A percentile compares a stretch with the other conserved stretches of the same genome.
Evolutionary conservation across 1,140 invertebrate genomes (phyloP).

Genomic region (Anoplophora glabripennis): DNA sequence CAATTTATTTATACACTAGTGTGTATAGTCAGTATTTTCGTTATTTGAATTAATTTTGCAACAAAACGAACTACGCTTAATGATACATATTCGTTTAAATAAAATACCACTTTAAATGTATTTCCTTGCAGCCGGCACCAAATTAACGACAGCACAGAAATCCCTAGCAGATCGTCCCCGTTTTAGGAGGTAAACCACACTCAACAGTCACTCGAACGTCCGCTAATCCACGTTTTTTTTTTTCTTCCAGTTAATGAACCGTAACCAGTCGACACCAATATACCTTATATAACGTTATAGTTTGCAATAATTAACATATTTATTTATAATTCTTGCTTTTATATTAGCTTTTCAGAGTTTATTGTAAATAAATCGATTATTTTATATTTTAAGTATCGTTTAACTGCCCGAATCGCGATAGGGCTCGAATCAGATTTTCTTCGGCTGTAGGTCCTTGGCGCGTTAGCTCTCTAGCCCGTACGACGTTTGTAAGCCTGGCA

Average conservation of each 20-base stretch:
- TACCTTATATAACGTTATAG: too few relatives aligned
- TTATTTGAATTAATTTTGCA: too few relatives aligned
- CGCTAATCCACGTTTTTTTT: too few relatives aligned
- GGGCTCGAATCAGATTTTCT: conserved; percentile 5
- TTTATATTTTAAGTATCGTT: not conserved
- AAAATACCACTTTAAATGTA: too few relatives aligned
- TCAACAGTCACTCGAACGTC: too few relatives aligned
- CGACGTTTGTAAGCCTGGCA: conserved; percentile 22
- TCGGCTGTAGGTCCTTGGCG: not conserved
- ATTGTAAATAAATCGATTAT: conserved; percentile 14
- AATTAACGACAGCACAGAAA: not conserved
- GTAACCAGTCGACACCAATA: too few relatives aligned
- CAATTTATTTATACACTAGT: too few relatives aligned
- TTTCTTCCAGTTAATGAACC: too few relatives aligned
- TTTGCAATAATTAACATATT: conserved; percentile 9
- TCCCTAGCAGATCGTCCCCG: conserved; percentile 5
- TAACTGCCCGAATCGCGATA: conserved; percentile 3
- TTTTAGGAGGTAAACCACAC: conserved; percentile 6
- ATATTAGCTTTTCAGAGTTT: conserved; percentile 3
- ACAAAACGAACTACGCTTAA: too few relatives aligned
- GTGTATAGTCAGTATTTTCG: too few relatives aligned
- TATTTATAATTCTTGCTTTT: conserved; percentile 3
- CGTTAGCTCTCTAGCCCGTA: conserved; percentile 13
- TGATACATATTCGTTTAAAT: too few relatives aligned
- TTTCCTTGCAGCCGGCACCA: too few relatives aligned